These are phyloP conservation scores for Drosophila mimica DNA, from an alignment of 2,888 invertebrate genomes.

Conservation along the genomic window DNA sequence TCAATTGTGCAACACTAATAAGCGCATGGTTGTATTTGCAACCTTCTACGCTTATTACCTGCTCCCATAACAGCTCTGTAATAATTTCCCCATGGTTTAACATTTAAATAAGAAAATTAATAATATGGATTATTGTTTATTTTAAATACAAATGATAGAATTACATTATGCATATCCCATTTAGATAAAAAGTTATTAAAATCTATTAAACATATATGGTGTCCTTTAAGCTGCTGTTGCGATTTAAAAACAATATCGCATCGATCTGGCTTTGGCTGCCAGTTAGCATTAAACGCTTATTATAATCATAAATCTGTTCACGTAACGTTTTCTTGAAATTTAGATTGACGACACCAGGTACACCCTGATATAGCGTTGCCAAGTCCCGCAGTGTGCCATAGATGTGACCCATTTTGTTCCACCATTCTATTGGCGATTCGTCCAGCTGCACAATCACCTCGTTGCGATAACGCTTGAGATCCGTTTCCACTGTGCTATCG, in stretches of 20 bases:
- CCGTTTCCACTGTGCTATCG: constrained; percentile 78
- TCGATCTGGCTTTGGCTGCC: constrained; percentile 77
- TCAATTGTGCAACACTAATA: constrained; percentile 17
- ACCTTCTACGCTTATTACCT: neutral
- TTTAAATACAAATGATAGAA: constrained; percentile 50
- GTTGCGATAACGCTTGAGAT: constrained; percentile 81
- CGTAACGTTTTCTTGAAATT: constrained; percentile 78
- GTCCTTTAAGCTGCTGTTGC: constrained; percentile 62
- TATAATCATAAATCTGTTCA: constrained; percentile 80
- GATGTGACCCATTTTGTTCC: constrained; percentile 81
- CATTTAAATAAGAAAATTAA: neutral
- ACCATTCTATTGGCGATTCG: constrained; percentile 84
- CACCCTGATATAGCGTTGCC: constrained; percentile 81
- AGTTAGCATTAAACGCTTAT: constrained; percentile 80
- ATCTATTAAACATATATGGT: constrained; percentile 56
- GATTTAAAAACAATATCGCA: constrained; percentile 81
- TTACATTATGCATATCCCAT: constrained; percentile 37
- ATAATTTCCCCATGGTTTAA: constrained; percentile 11
- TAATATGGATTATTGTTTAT: constrained; percentile 29
- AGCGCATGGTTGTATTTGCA: constrained; percentile 27
- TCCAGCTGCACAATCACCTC: constrained; percentile 82
- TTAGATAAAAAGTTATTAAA: constrained; percentile 44
- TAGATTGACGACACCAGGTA: constrained; percentile 83
- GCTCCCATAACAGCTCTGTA: neutral
- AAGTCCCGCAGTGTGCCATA: constrained; percentile 80